Conservation (phyloP, 2,888 invertebrate genomes). For the Iselma pallidipennis region DNA sequence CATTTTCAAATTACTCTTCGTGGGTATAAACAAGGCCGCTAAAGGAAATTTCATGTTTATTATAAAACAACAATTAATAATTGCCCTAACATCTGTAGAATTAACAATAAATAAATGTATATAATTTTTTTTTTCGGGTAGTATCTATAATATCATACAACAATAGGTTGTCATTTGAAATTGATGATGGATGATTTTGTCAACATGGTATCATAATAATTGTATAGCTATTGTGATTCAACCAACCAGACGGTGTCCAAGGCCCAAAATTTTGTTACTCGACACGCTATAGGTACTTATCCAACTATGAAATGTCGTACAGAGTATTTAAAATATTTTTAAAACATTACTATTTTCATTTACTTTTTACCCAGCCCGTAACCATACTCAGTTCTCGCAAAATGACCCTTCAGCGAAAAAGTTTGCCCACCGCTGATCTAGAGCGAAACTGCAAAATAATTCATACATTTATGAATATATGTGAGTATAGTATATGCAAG, state of each 20-base stretch:
- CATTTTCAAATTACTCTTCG: background rate
- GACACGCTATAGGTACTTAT: background rate
- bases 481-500: background rate
- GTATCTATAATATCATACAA: conserved; percentile 6
- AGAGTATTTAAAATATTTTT: no score
- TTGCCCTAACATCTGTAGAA: conserved; percentile 14
- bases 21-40: no score
- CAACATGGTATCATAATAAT: conserved; percentile 14
- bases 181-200: conserved; percentile 21
- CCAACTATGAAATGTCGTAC: background rate
- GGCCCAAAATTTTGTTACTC: background rate
- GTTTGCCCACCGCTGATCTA: no score
- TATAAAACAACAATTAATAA: conserved; percentile 12
- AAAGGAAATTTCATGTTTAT: conserved; percentile 7
- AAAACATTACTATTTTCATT: no score
- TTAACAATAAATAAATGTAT: conserved; percentile 19
- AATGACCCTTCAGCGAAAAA: no score
- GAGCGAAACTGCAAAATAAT: no score
- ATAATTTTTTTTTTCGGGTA: conserved; percentile 12
- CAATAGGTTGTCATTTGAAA: conserved; percentile 18
- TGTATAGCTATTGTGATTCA: conserved; percentile 7
- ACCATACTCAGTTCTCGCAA: no score
- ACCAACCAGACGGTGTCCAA: background rate
- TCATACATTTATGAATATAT: no score
- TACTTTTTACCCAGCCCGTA: no score